These are phyloP conservation scores for Ceramica pisi DNA, from an alignment of 2,888 invertebrate species.

Conservation along the genomic window DNA sequence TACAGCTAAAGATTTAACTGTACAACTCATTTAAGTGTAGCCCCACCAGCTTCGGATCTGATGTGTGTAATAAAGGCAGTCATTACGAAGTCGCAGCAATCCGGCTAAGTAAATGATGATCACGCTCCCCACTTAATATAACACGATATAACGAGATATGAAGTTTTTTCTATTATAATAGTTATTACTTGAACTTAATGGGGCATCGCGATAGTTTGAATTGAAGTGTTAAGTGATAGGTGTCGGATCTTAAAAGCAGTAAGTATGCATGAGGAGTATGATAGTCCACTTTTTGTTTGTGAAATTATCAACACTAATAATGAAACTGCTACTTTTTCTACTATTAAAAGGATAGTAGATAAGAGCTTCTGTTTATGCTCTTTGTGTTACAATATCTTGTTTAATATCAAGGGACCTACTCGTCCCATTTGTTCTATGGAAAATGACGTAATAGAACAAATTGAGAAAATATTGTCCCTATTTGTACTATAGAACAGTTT, in stretches of 20 bases:
- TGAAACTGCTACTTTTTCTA: neutral
- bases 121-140: constrained; percentile 56
- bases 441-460: too few species aligned
- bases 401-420: neutral
- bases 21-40: constrained; percentile 44
- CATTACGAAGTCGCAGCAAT: constrained; percentile 51
- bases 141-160: constrained; percentile 55
- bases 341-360: neutral
- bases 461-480: too few species aligned
- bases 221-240: constrained; percentile 32
- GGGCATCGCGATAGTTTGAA: constrained; percentile 37
- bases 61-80: constrained; percentile 53
- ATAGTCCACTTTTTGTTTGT: constrained; percentile 10
- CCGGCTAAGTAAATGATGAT: constrained; percentile 63
- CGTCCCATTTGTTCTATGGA: too few species aligned
- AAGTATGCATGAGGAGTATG: neutral
- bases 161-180: constrained; percentile 40
- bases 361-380: neutral
- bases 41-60: constrained; percentile 35
- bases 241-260: constrained; percentile 24
- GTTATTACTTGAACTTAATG: constrained; percentile 36
- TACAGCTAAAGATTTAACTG: constrained; percentile 41
- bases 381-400: neutral
- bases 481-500: too few species aligned
- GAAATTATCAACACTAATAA: constrained; percentile 4